Conservation (phyloP, 2,797 vertebrate species). For the Xenopus petersii region DNA sequence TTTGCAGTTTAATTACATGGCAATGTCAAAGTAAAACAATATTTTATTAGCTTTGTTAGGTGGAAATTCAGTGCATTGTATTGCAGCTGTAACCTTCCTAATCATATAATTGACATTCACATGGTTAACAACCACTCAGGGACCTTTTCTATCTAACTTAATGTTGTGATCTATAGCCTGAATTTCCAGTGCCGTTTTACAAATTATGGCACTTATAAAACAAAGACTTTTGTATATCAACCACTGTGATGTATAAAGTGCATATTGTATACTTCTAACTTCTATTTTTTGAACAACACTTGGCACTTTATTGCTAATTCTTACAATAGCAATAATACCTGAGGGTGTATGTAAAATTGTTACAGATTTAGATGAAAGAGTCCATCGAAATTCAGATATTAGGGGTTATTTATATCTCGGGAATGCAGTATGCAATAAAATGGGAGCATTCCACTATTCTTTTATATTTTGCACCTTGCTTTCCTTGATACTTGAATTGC, state of each 20-base stretch:
- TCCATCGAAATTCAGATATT: no score
- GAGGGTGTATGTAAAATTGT: no score
- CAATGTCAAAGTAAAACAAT: conserved; percentile 49
- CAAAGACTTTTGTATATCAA: background rate
- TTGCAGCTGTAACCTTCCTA: conserved; percentile 44
- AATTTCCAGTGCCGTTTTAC: conserved; percentile 28
- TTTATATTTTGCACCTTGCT: no score
- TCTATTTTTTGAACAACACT: no score
- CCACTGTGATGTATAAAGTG: background rate
- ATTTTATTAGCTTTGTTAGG: conserved; percentile 46
- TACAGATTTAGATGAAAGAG: no score
- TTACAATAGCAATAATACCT: no score
- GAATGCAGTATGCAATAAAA: no score
- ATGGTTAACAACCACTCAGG: conserved; percentile 39
- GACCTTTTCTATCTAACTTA: conserved; percentile 40
- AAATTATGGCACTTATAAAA: conserved; percentile 1
- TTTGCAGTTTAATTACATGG: conserved; percentile 43
- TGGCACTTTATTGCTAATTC: no score
- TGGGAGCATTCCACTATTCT: no score
- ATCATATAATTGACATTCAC: conserved; percentile 47
- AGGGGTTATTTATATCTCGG: no score
- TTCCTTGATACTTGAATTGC: no score
- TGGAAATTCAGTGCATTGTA: conserved; percentile 37
- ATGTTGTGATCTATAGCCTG: conserved; percentile 21
- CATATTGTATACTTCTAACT: no score